Conservation (phyloP, 2,113 vertebrate genomes). For the Ancistrus triradiatus region DNA sequence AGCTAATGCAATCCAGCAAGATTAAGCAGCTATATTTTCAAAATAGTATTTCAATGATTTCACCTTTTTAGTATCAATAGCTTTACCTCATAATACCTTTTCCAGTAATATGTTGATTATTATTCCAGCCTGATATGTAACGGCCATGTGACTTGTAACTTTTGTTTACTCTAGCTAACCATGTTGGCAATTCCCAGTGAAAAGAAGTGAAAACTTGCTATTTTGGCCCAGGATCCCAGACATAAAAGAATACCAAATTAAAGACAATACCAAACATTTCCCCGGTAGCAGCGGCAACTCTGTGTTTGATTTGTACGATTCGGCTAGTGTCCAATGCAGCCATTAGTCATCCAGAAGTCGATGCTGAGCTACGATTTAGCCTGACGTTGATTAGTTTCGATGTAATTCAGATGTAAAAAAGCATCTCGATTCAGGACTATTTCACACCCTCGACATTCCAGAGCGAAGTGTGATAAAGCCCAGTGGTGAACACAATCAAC, state of each 20-base stretch:
- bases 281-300: not conserved
- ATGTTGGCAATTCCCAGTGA: no score
- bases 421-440: not conserved
- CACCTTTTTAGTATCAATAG: no score
- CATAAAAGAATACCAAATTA: not conserved
- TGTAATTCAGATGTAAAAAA: slow-evolving; percentile 18
- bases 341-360: not conserved
- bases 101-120: no score
- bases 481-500: slow-evolving; percentile 21
- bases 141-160: no score
- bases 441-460: slow-evolving; percentile 21
- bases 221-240: not conserved
- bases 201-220: no score
- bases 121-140: no score
- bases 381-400: slow-evolving; percentile 8
- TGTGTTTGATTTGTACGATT: slow-evolving; percentile 8
- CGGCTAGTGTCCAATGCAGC: not conserved
- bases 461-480: slow-evolving; percentile 19
- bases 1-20: no score
- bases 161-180: no score
- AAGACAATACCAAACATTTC: not conserved
- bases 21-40: no score
- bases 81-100: no score
- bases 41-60: no score
- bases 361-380: not conserved